Evolutionary conservation across 2,797 vertebrate species (phyloP), one percentile per base, ranked within the genome.

Genomic region (Ataeniobius toweri): DNA sequence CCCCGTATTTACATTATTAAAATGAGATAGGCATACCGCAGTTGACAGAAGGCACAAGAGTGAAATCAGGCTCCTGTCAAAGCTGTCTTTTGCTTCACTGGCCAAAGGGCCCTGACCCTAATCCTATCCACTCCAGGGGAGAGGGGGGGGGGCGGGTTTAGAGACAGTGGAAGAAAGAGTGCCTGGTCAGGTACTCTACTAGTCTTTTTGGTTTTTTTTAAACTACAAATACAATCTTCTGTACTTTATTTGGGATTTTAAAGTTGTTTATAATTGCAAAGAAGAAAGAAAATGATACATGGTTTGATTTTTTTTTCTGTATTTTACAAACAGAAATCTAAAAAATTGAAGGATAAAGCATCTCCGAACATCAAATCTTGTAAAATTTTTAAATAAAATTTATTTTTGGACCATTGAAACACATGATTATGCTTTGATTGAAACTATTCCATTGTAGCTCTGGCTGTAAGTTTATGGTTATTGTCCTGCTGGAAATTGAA

Each of bases 1-100:
- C 86, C 83, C 92, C 85, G 87, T 87, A 92, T 96, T 95, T 95
- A 92, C 90, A 94, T 94, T 94, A 94, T 93, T 95, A 88, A 95
- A 95, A 95, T 94, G 90, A 94, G 93, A 93, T 67, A 63, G 85
- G 91, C 89, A 88, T 86, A 89, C 88, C 87, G 88, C 84, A 93
- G 93, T 91, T 94, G 94, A 95, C 92, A 94, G 94, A 92, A 83
- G 80, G 89, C 92, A 89, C 90, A 91, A 77, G 86, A 90, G 92
- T 90, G 87, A 94, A 91, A 92, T 94, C 93, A 88, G 89, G 88
- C 90, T 80, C 90, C 91, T 95, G 94, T 95, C 95, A 95, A 88
- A 93, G 83, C 92, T 95, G 94, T 96, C 94, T 94, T 91, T 90
- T 91, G 92, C 93, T 95, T 92, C 90, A 93, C 92, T 94, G 93